A percentile compares a stretch with the other conserved stretches of the same genome.
Evolutionary conservation across 2,113 vertebrate species (phyloP).

Genomic region (Oryzias curvinotus): DNA sequence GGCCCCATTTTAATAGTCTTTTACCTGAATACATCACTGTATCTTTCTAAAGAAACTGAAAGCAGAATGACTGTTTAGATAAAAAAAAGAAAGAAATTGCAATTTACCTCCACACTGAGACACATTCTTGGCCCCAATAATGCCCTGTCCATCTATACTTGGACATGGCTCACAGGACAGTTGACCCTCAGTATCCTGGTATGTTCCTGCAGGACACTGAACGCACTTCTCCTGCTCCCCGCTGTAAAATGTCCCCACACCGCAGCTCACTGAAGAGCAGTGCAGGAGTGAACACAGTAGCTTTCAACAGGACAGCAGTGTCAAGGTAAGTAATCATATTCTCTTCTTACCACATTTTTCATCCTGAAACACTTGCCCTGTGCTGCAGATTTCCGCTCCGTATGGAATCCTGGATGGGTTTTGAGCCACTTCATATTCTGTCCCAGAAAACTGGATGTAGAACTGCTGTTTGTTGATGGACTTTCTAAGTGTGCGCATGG

Average conservation of each 20-base stretch:
- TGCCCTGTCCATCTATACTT: slow-evolving; percentile 82
- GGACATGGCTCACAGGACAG: slow-evolving; percentile 92
- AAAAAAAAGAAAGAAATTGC: background rate
- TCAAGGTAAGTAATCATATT: background rate
- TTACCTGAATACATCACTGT: too few relatives aligned
- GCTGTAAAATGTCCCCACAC: slow-evolving; percentile 86
- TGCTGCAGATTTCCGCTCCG: slow-evolving; percentile 80
- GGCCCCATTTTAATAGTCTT: too few relatives aligned
- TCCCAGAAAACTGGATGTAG: slow-evolving; percentile 91
- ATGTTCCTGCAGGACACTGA: slow-evolving; percentile 86
- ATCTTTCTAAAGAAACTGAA: too few relatives aligned
- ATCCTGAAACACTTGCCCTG: slow-evolving; percentile 85
- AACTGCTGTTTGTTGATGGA: slow-evolving; percentile 95
- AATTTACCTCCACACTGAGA: slow-evolving; percentile 89
- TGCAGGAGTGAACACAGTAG: slow-evolving; percentile 21
- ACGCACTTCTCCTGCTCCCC: slow-evolving; percentile 86
- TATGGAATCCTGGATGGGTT: slow-evolving; percentile 80
- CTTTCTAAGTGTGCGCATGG: slow-evolving; percentile 90
- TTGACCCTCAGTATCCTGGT: slow-evolving; percentile 88
- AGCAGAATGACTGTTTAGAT: background rate
- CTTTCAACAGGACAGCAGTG: background rate
- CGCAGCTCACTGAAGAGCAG: slow-evolving; percentile 81
- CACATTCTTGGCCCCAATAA: slow-evolving; percentile 85
- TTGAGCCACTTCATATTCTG: slow-evolving; percentile 92
- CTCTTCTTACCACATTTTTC: slow-evolving; percentile 85